A percentile compares a stretch with the other conserved stretches of the same genome.
Evolutionary conservation across 2,888 invertebrate species (phyloP).

Genomic region (Agrypnus murinus): DNA sequence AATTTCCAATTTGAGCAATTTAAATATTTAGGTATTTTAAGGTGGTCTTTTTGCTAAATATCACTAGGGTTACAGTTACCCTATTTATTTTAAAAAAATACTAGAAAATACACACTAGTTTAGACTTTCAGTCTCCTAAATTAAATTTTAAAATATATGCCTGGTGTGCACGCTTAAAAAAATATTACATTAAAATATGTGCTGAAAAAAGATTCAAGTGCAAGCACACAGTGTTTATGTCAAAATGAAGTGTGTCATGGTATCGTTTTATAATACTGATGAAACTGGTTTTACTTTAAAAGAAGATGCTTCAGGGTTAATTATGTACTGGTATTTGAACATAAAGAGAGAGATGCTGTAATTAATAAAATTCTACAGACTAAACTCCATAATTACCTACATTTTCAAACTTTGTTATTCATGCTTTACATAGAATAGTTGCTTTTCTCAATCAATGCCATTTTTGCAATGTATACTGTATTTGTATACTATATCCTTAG

Average conservation of each 20-base stretch:
- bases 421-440: too few species aligned
- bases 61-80: conserved; percentile 4
- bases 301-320: too few species aligned
- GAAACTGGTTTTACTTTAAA: too few species aligned
- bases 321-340: too few species aligned
- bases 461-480: too few species aligned
- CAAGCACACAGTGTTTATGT: conserved; percentile 13
- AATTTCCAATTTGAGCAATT: conserved; percentile 27
- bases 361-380: too few species aligned
- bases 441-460: too few species aligned
- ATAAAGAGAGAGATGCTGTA: too few species aligned
- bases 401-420: too few species aligned
- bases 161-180: conserved; percentile 9
- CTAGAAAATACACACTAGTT: neutral
- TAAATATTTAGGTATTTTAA: conserved; percentile 5
- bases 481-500: too few species aligned
- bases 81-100: conserved; percentile 10
- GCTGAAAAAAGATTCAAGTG: conserved; percentile 20
- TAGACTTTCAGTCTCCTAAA: conserved; percentile 15
- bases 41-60: conserved; percentile 24
- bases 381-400: too few species aligned
- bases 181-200: neutral
- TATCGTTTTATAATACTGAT: too few species aligned
- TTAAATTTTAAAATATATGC: conserved; percentile 6
- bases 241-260: conserved; percentile 10